Base-by-base conservation (phyloP, 2,888 invertebrate species). In the Achlya flavicornis region DNA sequence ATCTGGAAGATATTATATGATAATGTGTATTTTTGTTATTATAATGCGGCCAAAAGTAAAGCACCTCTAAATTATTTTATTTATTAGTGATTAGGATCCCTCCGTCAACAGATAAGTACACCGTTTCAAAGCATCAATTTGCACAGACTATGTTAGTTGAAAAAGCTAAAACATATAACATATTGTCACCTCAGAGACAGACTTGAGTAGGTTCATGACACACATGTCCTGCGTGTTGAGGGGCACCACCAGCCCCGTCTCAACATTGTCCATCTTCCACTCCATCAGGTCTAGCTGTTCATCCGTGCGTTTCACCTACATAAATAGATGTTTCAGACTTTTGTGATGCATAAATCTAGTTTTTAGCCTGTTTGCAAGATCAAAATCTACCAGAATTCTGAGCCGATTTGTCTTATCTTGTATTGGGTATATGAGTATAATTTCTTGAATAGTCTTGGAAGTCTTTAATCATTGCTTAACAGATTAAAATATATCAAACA, bases 231-330 rank as follows among this genome's bases (percentile, higher is more conserved):
- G 95, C 69, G 89, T 88, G 58, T 89, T 86, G 7, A 94, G 88
- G 0, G 94, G 91, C 68, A 90, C 89, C 65, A 93, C 95, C 73
- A 96, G 93, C 73, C 95, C 95, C 75, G 95, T 95, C 81, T 96
- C 96, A 64, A 96, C 96, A 72, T 95, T 95, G 68, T 96, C 96
- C 83, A 97, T 95, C 85, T 97, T 96, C 91, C 96, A 95, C 43
- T 96, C 96, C 86, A 97, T 95, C 79, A 95, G 94, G 75, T 96
- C 96, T 62, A 97, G 90, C 82, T 96, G 96, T 72, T 96, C 95
- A 70, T 97, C 97, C 26, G 97, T 96, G 76, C 94, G 95, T 78
- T 96, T 96, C 75, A 96, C 96, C 97, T 97, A 71, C 14, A 19
- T 16, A 41, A 1, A 12, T 19, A 12, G 0, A 41, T 38, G 2